Conservation (phyloP, 2,113 vertebrate genomes). For the Oreochromis tanganicae region DNA sequence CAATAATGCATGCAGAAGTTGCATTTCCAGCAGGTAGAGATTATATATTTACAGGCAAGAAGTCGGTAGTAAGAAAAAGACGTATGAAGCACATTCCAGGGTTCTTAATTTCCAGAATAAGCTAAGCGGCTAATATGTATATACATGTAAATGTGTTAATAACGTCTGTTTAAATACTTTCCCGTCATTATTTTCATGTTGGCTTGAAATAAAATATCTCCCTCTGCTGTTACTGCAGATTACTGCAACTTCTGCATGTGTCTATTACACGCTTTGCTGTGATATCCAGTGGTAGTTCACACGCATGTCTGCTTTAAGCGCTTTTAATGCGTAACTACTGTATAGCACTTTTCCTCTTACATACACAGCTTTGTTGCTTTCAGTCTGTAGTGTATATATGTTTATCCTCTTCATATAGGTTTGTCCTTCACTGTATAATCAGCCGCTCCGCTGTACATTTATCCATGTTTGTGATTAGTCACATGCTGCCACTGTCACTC, state of each 20-base stretch:
- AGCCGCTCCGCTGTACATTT: background rate
- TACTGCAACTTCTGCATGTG: background rate
- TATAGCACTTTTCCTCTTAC: background rate
- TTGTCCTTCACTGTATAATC: background rate
- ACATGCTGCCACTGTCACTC: background rate
- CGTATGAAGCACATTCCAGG: background rate
- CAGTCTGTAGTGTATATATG: background rate
- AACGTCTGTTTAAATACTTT: background rate
- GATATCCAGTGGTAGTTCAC: background rate
- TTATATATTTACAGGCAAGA: background rate
- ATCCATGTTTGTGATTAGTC: background rate
- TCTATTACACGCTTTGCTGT: background rate
- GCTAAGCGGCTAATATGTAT: background rate
- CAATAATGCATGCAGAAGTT: background rate
- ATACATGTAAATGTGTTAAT: background rate
- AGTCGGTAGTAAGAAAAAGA: background rate
- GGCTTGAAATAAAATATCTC: background rate
- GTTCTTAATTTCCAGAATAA: background rate
- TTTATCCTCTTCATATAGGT: background rate
- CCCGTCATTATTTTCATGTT: background rate
- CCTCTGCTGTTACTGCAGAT: background rate
- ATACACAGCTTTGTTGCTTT: background rate
- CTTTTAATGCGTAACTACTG: background rate
- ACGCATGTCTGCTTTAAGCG: background rate
- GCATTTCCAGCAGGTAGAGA: background rate